Evolutionary conservation across 1,140 invertebrate species (phyloP).

Genomic region (Dendrolimus punctatus): DNA sequence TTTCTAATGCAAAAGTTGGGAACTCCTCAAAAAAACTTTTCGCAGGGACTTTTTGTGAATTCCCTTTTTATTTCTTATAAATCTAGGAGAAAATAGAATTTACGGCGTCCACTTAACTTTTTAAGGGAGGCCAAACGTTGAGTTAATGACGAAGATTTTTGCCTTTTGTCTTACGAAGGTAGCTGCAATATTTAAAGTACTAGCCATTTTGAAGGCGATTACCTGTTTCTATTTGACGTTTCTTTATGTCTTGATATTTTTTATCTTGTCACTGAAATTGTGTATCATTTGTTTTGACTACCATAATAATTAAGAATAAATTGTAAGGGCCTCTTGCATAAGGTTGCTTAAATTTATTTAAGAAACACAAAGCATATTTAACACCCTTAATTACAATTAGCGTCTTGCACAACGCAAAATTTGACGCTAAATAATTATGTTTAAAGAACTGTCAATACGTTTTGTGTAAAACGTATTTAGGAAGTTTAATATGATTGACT

Average conservation of each 20-base stretch:
- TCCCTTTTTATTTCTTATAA: conserved; percentile 32
- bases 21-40: conserved; percentile 38
- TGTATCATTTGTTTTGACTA: no score
- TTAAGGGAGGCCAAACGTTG: conserved; percentile 11
- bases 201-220: background rate
- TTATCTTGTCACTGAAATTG: background rate
- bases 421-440: no score
- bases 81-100: conserved; percentile 33
- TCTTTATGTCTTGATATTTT: conserved; percentile 1
- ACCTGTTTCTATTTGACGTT: conserved; percentile 4
- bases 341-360: no score
- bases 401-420: no score
- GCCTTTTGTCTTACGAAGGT: conserved; percentile 2
- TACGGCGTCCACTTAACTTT: conserved; percentile 23
- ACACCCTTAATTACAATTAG: no score
- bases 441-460: no score
- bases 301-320: no score
- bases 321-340: no score
- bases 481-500: no score
- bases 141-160: conserved; percentile 13
- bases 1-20: conserved; percentile 44
- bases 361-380: no score
- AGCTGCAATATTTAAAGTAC: background rate
- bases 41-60: conserved; percentile 19
- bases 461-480: no score